Conservation (phyloP, 2,113 vertebrate species). For the Odocoileus hemionus region DNA sequence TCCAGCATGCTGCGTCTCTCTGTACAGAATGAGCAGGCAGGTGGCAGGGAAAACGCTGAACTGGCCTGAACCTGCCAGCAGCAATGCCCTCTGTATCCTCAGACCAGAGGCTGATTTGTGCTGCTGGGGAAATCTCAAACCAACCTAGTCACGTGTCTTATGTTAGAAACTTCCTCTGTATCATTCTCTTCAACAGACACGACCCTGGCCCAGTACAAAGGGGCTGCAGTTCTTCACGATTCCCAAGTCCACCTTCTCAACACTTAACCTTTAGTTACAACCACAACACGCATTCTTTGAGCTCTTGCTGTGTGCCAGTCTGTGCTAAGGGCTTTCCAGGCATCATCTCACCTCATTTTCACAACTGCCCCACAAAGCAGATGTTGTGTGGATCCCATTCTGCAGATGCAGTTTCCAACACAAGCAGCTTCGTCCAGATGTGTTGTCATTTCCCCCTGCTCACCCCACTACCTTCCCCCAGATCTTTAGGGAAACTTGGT, state of each 20-base stretch:
- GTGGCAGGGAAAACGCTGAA: fast-evolving
- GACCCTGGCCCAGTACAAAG: background rate
- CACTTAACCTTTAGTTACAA: background rate
- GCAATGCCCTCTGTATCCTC: background rate
- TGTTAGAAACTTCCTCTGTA: background rate
- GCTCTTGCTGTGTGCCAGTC: background rate
- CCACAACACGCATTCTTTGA: background rate
- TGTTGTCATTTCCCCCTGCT: fast-evolving
- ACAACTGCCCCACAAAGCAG: background rate
- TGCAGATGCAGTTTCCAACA: background rate
- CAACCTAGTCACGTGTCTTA: background rate
- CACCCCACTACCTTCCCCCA: fast-evolving
- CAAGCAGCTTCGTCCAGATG: background rate
- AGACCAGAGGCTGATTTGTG: background rate
- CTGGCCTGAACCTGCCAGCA: background rate
- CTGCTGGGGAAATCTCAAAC: background rate
- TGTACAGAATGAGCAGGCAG: background rate
- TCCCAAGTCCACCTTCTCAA: background rate
- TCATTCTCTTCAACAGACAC: background rate
- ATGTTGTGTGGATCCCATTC: background rate
- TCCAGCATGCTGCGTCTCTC: too few relatives aligned
- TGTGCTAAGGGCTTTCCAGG: background rate
- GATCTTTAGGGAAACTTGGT: background rate
- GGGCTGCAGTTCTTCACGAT: background rate
- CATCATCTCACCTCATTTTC: background rate